Evolutionary conservation across 2,797 vertebrate genomes (phyloP).

Genomic region (Brachyrhaphis roseni): DNA sequence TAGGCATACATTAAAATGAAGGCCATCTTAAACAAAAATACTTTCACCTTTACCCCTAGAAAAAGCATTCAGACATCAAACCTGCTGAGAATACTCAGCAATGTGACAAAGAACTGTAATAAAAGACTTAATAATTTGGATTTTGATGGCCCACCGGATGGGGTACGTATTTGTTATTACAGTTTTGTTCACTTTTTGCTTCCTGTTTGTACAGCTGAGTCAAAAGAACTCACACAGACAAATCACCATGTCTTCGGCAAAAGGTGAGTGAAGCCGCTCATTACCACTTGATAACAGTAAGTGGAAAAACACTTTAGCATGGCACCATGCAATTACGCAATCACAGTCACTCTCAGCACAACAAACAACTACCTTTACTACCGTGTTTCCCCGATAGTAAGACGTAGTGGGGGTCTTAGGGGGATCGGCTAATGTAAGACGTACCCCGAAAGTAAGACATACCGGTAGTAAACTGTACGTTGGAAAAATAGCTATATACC

Average conservation of each 20-base stretch:
- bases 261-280: constrained; percentile 62
- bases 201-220: constrained; percentile 54
- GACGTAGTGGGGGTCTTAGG: too few species aligned
- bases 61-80: constrained; percentile 13
- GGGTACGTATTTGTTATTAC: background rate
- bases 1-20: constrained; percentile 40
- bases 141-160: constrained; percentile 7
- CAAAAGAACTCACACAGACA: constrained; percentile 41
- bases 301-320: constrained; percentile 13
- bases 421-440: too few species aligned
- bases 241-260: constrained; percentile 74
- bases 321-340: constrained; percentile 8
- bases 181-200: constrained; percentile 37
- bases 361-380: background rate
- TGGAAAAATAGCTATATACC: too few species aligned
- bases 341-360: constrained; percentile 6
- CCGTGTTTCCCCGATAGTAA: too few species aligned
- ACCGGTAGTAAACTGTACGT: too few species aligned
- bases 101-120: background rate
- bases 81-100: background rate
- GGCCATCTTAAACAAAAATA: constrained; percentile 33
- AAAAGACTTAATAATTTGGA: constrained; percentile 15
- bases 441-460: too few species aligned
- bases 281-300: background rate
- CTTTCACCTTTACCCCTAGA: constrained; percentile 6